Evolutionary conservation across 2,113 vertebrate genomes (phyloP).

Genomic region (Jaculus jaculus): DNA sequence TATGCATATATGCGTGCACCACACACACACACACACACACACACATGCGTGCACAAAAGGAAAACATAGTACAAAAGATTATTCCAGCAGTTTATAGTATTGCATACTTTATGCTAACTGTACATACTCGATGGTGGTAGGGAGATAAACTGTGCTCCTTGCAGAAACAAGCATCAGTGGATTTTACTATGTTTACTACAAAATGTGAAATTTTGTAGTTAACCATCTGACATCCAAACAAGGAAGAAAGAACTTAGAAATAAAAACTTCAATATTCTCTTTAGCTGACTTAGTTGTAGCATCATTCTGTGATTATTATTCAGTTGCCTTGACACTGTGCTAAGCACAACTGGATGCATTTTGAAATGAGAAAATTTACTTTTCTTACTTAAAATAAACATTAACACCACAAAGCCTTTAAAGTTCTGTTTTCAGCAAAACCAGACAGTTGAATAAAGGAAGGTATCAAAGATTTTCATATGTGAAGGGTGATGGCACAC

Average conservation of each 20-base stretch:
- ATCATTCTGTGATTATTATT: conserved; percentile 35
- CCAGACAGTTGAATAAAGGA: not conserved
- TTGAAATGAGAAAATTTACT: conserved; percentile 46
- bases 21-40: too few species aligned
- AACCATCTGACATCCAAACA: not conserved
- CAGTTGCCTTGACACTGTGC: not conserved
- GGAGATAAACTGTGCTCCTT: not conserved
- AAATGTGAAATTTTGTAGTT: conserved; percentile 32
- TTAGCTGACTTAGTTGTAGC: conserved; percentile 26
- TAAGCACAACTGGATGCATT: conserved; percentile 10
- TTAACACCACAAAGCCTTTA: not conserved
- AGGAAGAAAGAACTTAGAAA: conserved; percentile 47
- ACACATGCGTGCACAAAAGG: not conserved
- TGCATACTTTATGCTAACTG: conserved; percentile 1
- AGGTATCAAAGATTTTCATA: not conserved
- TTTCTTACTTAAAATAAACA: conserved; percentile 26
- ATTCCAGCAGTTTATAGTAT: conserved; percentile 29
- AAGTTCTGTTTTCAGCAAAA: conserved; percentile 47
- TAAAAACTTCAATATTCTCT: conserved; percentile 48
- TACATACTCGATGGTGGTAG: not conserved
- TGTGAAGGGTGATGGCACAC: not conserved
- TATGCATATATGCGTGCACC: too few species aligned
- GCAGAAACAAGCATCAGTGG: not conserved
- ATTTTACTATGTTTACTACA: not conserved
- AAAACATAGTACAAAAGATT: conserved; percentile 37